A percentile compares a stretch with the other conserved stretches of the same genome.
phyloP scores from a whole-genome alignment of 2,797 vertebrate genomes.

The Rhynchonycteris naso region DNA sequence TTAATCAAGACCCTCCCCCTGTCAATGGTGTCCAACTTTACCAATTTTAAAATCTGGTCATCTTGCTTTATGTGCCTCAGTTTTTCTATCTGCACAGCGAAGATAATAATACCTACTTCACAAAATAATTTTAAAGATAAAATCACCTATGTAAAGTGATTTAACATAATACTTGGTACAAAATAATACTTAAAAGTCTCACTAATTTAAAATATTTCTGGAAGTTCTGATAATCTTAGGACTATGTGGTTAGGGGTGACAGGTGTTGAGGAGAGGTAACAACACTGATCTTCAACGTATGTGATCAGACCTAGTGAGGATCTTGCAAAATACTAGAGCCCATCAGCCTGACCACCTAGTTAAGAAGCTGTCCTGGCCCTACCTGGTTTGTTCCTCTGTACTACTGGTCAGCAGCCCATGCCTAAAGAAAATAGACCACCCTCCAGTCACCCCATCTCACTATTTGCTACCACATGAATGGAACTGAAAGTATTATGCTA shows the following conservation, averaged over 20 bases:
- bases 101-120: background rate
- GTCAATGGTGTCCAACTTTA: too few species aligned
- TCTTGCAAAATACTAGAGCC: background rate
- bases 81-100: background rate
- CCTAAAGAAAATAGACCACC: background rate
- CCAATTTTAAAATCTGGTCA: too few species aligned
- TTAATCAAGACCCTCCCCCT: too few species aligned
- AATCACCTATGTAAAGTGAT: background rate
- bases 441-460: background rate
- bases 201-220: background rate
- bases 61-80: background rate
- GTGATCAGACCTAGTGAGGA: background rate
- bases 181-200: background rate
- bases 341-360: background rate
- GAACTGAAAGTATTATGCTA: background rate
- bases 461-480: background rate
- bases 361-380: background rate
- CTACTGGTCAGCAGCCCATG: background rate
- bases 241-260: background rate
- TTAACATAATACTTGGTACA: background rate
- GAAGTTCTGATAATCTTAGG: background rate
- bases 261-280: background rate
- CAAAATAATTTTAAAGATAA: background rate
- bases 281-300: background rate
- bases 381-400: background rate